These are phyloP conservation scores for Plebejus argus DNA, from an alignment of 2,888 invertebrate genomes.

Conservation along the genomic window DNA sequence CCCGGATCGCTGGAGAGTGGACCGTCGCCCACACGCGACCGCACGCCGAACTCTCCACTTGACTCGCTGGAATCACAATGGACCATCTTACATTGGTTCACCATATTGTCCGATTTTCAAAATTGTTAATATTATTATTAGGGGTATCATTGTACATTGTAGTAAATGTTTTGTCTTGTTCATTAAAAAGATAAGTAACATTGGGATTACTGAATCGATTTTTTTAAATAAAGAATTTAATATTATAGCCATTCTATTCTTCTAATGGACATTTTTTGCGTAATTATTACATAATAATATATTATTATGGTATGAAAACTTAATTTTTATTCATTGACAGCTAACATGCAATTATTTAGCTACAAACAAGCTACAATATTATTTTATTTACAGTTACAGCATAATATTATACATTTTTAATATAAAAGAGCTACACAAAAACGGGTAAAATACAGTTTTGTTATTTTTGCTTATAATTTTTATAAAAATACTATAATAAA, in stretches of 20 bases:
- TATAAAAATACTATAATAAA: not conserved
- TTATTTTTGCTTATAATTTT: not conserved
- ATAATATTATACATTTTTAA: not conserved
- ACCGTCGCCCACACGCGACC: conserved; percentile 74
- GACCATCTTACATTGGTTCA: not conserved
- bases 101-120: not conserved
- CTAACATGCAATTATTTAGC: not conserved
- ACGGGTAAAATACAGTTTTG: not conserved
- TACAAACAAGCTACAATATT: not conserved
- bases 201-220: too few relatives aligned
- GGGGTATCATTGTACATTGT: too few relatives aligned
- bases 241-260: too few relatives aligned
- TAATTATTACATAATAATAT: not conserved
- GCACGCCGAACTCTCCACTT: conserved; percentile 64
- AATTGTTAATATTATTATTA: too few relatives aligned
- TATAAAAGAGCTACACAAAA: not conserved
- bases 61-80: not conserved
- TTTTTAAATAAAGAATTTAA: too few relatives aligned
- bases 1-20: conserved; percentile 62
- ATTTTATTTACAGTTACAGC: not conserved
- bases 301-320: not conserved
- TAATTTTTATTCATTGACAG: conserved; percentile 4
- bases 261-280: not conserved
- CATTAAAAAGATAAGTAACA: too few relatives aligned
- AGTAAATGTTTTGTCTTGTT: too few relatives aligned